Evolutionary conservation across 2,888 invertebrate genomes (phyloP).

Genomic region (Nephrotoma flavescens): DNA sequence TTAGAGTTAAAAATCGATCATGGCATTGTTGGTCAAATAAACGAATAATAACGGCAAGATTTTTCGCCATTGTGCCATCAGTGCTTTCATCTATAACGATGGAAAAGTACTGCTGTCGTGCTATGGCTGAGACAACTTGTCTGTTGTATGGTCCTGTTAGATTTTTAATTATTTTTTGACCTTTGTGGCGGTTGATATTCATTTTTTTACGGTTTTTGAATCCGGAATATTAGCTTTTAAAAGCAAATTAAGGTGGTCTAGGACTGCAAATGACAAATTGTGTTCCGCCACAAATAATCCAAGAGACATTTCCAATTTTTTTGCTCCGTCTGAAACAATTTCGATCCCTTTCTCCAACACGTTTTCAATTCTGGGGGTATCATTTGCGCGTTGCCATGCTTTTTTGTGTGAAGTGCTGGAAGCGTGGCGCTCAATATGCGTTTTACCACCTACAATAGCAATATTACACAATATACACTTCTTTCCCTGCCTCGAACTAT

Average conservation of each 20-base stretch:
- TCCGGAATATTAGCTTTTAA: conserved; percentile 5
- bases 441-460: neutral
- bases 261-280: conserved; percentile 4
- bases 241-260: conserved; percentile 4
- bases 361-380: no score
- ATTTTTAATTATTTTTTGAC: conserved; percentile 7
- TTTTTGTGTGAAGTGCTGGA: neutral
- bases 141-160: conserved; percentile 8
- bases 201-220: conserved; percentile 8
- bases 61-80: neutral
- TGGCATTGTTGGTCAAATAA: conserved; percentile 5
- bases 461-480: neutral
- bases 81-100: conserved; percentile 10
- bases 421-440: neutral
- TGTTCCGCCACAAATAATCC: conserved; percentile 7
- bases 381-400: neutral
- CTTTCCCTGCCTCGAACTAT: neutral
- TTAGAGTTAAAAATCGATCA: conserved; percentile 7
- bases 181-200: conserved; percentile 4
- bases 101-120: conserved; percentile 8
- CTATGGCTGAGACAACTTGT: neutral
- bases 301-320: neutral
- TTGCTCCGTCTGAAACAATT: neutral
- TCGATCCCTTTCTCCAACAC: no score
- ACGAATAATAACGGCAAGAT: conserved; percentile 6